These are phyloP conservation scores for Barbus barbus DNA, from an alignment of 2,113 vertebrate genomes.

Conservation along the genomic window DNA sequence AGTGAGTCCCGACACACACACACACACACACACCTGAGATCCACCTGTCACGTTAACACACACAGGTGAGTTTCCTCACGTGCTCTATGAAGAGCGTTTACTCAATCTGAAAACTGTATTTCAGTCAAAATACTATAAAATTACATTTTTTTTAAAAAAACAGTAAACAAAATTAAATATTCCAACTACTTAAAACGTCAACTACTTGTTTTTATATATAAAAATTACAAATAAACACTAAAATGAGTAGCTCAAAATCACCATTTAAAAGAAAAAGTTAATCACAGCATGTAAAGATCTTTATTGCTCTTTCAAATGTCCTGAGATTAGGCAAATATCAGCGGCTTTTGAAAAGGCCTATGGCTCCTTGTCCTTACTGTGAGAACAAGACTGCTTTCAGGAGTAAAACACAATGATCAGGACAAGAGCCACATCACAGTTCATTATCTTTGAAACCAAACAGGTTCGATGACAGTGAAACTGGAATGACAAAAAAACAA, in stretches of 20 bases:
- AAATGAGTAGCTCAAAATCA: not conserved
- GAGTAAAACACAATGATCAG: conserved; percentile 17
- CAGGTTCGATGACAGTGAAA: conserved; percentile 62
- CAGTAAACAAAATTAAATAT: not conserved
- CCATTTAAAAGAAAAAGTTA: not conserved
- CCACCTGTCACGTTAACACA: not conserved
- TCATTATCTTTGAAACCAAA: conserved; percentile 24
- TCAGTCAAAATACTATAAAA: not conserved
- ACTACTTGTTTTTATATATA: not conserved
- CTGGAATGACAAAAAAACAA: conserved; percentile 65
- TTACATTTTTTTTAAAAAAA: no score
- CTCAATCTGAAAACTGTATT: not conserved
- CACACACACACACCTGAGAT: not conserved
- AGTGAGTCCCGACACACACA: not conserved
- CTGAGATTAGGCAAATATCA: not conserved
- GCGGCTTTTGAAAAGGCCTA: not conserved
- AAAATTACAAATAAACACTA: not conserved
- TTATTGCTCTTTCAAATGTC: conserved; percentile 4
- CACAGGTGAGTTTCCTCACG: not conserved
- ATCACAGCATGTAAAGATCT: not conserved
- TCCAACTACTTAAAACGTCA: not conserved
- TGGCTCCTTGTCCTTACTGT: not conserved
- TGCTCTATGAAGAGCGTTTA: not conserved
- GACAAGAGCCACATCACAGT: conserved; percentile 1
- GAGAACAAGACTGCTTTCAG: not conserved